A percentile compares a stretch with the other conserved stretches of the same genome.
phyloP scores from a whole-genome alignment of 2,797 vertebrate species.

The Balearica regulorum region DNA sequence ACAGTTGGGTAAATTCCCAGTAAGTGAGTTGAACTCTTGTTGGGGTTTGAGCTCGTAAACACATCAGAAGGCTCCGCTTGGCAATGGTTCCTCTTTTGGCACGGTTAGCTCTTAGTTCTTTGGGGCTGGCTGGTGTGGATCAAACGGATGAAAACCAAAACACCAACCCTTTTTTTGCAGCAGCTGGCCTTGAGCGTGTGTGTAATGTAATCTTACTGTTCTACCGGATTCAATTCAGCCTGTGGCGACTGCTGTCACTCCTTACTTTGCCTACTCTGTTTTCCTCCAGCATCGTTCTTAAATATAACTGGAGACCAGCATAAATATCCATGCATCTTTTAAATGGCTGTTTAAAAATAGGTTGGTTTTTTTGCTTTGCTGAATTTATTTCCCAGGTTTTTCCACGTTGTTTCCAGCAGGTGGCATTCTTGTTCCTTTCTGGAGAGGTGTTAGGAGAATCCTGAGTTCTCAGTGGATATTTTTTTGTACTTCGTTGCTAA shows the following conservation, averaged over 20 bases:
- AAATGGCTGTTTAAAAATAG: not conserved
- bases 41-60: not conserved
- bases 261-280: not conserved
- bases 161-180: not conserved
- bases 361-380: not conserved
- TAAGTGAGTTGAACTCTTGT: not conserved
- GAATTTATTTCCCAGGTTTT: not conserved
- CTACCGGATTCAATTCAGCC: not conserved
- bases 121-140: not conserved
- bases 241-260: not conserved
- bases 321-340: not conserved
- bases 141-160: not conserved
- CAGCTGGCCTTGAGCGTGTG: not conserved
- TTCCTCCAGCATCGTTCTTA: not conserved
- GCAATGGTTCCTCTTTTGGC: not conserved
- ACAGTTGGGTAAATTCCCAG: not conserved
- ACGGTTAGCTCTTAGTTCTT: not conserved
- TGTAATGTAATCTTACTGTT: not conserved
- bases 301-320: rapidly evolving
- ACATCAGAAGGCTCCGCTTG: not conserved
- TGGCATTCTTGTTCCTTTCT: not conserved
- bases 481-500: not conserved
- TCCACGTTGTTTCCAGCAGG: not conserved
- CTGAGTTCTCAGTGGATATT: not conserved
- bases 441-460: rapidly evolving